Evolutionary conservation across 2,888 invertebrate species (phyloP).

Genomic region (Nymphalis c-album): DNA sequence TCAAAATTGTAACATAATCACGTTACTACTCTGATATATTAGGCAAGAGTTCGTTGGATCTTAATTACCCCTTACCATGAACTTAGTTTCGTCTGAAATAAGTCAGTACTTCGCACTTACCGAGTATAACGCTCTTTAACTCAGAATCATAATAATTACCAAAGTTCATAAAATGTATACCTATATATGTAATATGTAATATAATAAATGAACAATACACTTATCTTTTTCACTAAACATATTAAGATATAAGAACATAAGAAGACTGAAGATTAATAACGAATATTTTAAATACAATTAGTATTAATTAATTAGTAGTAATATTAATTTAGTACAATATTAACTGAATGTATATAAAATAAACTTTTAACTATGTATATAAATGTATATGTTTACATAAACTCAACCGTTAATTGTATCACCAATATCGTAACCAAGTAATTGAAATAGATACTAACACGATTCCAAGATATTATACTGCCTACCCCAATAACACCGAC

Average conservation of each 20-base stretch:
- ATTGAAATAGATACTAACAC: slow-evolving; percentile 11
- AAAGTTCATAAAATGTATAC: background rate
- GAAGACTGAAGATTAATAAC: no score
- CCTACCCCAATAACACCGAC: slow-evolving; percentile 39
- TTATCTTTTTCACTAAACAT: no score
- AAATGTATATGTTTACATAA: background rate
- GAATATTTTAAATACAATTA: no score
- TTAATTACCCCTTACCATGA: slow-evolving; percentile 34
- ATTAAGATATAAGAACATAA: no score
- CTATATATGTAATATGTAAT: no score
- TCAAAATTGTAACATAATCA: slow-evolving; percentile 31
- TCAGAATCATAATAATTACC: slow-evolving; percentile 12
- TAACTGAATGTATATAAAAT: no score
- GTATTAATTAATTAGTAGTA: no score
- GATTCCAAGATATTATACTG: slow-evolving; percentile 14
- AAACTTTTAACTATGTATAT: no score
- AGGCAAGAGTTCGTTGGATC: slow-evolving; percentile 28
- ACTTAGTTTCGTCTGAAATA: slow-evolving; percentile 26
- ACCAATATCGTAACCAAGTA: background rate
- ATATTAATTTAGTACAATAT: no score
- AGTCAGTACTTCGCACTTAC: slow-evolving; percentile 23
- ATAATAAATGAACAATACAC: no score
- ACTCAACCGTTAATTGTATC: slow-evolving; percentile 3
- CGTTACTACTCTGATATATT: slow-evolving; percentile 28
- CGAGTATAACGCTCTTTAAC: slow-evolving; percentile 9